Conservation (phyloP, 2,888 invertebrate genomes). For the Napeogenes inachia region DNA sequence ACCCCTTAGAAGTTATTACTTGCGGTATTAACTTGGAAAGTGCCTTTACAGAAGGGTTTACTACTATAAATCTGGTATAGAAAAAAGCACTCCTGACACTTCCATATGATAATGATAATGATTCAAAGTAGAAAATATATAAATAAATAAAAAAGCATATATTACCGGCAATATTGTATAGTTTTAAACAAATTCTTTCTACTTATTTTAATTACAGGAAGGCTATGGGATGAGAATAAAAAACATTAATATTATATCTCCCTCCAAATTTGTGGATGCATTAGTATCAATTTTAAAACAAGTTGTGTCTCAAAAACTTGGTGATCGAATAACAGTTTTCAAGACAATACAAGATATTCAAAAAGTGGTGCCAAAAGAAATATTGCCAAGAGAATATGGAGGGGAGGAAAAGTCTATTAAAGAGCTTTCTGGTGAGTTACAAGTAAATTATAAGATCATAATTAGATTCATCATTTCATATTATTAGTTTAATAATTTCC, state of each 20-base stretch:
- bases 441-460: not conserved
- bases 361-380: constrained; percentile 36
- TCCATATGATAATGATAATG: too few species aligned
- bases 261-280: constrained; percentile 43
- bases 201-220: constrained; percentile 33
- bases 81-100: too few species aligned
- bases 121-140: too few species aligned
- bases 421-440: not conserved
- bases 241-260: constrained; percentile 44
- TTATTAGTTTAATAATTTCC: too few species aligned
- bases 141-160: too few species aligned
- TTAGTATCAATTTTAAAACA: constrained; percentile 43
- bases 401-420: constrained; percentile 31
- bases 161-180: not conserved
- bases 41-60: too few species aligned
- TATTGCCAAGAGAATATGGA: constrained; percentile 43
- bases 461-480: too few species aligned
- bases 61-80: too few species aligned
- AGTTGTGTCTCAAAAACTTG: constrained; percentile 44
- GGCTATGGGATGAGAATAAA: constrained; percentile 46
- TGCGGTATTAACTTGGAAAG: too few species aligned
- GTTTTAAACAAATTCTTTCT: constrained; percentile 6
- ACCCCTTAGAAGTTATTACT: too few species aligned
- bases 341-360: constrained; percentile 38
- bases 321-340: constrained; percentile 41